A percentile compares a stretch with the other conserved stretches of the same genome.
phyloP scores from a whole-genome alignment of 2,113 vertebrate species.

The Gadus chalcogrammus region DNA sequence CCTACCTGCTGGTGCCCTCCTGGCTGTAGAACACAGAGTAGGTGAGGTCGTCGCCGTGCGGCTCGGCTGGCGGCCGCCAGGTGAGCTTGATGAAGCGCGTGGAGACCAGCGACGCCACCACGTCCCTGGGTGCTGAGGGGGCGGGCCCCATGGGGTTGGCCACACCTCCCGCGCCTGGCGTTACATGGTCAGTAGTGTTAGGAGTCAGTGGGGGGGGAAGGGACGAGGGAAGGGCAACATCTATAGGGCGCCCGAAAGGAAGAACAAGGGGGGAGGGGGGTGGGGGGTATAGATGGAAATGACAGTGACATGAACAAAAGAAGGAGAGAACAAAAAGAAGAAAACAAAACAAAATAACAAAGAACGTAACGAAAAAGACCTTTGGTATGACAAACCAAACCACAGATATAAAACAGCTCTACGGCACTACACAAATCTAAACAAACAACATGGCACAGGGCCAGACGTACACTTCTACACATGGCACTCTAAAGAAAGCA shows the following conservation, averaged over 20 bases:
- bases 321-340: conserved; percentile 81
- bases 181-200: conserved; percentile 99
- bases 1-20: conserved; percentile 87
- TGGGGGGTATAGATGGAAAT: conserved; percentile 60
- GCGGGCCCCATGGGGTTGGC: conserved; percentile 80
- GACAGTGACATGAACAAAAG: conserved; percentile 66
- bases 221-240: conserved; percentile 3
- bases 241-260: conserved; percentile 6
- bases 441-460: too few species aligned
- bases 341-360: conserved; percentile 83
- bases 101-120: conserved; percentile 96
- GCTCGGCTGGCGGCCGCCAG: conserved; percentile 90
- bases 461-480: too few species aligned
- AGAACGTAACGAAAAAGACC: conserved; percentile 75
- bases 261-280: conserved; percentile 35
- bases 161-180: conserved; percentile 83
- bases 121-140: conserved; percentile 89
- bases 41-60: conserved; percentile 91
- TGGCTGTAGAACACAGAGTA: conserved; percentile 96
- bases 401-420: conserved; percentile 74
- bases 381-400: conserved; percentile 72
- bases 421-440: conserved; percentile 74
- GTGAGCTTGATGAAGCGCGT: conserved; percentile 98
- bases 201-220: conserved; percentile 96
- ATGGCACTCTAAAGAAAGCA: too few species aligned